Conservation (phyloP, 2,113 vertebrate genomes). For the Myrmophylax atrothorax region DNA sequence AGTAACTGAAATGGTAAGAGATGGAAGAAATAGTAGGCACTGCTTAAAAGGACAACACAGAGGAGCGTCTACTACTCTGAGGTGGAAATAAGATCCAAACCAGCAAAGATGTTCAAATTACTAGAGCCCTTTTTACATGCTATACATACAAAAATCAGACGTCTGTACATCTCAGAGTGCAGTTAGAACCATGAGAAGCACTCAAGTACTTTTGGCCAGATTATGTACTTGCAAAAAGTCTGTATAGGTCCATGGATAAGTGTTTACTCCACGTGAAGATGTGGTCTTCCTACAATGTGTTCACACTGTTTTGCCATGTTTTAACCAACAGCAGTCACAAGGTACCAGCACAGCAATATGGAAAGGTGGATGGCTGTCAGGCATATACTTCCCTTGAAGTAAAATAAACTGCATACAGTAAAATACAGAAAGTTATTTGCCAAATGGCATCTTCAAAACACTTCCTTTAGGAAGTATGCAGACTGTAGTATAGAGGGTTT, state of each 20-base stretch:
- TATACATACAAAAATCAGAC: not conserved
- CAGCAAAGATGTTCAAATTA: not conserved
- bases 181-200: not conserved
- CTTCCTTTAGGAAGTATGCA: not conserved
- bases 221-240: not conserved
- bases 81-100: not conserved
- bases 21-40: not conserved
- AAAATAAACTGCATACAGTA: not conserved
- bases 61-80: not conserved
- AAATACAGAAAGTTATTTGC: not conserved
- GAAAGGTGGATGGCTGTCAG: not conserved
- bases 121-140: not conserved
- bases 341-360: not conserved
- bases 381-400: not conserved
- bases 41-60: not conserved
- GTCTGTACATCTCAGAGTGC: not conserved
- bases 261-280: not conserved
- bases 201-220: not conserved
- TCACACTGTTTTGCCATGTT: not conserved
- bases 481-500: not conserved
- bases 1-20: not conserved
- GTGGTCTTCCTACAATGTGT: no score
- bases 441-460: not conserved
- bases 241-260: not conserved
- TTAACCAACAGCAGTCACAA: not conserved